phyloP scores from a whole-genome alignment of 2,888 invertebrate genomes.

The Parnassius apollo region DNA sequence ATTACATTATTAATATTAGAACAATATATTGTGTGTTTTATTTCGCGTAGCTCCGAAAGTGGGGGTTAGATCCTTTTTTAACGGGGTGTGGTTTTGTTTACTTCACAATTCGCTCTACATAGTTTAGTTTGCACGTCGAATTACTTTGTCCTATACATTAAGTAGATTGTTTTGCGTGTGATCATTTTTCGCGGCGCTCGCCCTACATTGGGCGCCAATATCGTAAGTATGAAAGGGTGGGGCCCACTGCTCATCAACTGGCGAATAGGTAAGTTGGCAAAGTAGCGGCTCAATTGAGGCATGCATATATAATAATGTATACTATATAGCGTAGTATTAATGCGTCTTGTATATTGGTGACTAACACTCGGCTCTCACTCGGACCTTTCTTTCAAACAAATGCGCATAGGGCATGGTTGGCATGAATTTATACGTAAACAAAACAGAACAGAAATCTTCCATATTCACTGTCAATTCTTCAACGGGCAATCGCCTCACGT shows the following conservation, averaged over 20 bases:
- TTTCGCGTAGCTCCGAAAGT: conserved; percentile 56
- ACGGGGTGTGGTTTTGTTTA: conserved; percentile 49
- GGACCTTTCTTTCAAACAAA: conserved; percentile 20
- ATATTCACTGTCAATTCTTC: conserved; percentile 72
- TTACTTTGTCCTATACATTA: conserved; percentile 42
- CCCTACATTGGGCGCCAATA: conserved; percentile 33
- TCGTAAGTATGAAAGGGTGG: conserved; percentile 39
- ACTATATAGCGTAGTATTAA: conserved; percentile 36
- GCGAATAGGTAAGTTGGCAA: conserved; percentile 48
- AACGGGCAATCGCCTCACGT: conserved; percentile 72
- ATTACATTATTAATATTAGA: conserved; percentile 79
- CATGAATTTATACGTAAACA: conserved; percentile 68
- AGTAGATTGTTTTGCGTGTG: conserved; percentile 44
- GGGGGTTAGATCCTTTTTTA: conserved; percentile 57
- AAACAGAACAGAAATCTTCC: conserved; percentile 59
- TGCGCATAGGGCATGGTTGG: conserved; percentile 59
- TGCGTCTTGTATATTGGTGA: conserved; percentile 42
- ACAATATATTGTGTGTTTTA: conserved; percentile 74
- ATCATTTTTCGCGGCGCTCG: conserved; percentile 33
- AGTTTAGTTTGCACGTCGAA: conserved; percentile 50
- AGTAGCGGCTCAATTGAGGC: conserved; percentile 39
- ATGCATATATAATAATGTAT: conserved; percentile 39
- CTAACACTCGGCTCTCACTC: conserved; percentile 43
- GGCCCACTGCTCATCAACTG: conserved; percentile 33
- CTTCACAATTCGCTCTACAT: conserved; percentile 38